Evolutionary conservation across 35 echinoderm and acorn worm genomes (phyloP), one percentile per base, ranked within the genome.

Genomic region (Ophiothrix spiculata): DNA sequence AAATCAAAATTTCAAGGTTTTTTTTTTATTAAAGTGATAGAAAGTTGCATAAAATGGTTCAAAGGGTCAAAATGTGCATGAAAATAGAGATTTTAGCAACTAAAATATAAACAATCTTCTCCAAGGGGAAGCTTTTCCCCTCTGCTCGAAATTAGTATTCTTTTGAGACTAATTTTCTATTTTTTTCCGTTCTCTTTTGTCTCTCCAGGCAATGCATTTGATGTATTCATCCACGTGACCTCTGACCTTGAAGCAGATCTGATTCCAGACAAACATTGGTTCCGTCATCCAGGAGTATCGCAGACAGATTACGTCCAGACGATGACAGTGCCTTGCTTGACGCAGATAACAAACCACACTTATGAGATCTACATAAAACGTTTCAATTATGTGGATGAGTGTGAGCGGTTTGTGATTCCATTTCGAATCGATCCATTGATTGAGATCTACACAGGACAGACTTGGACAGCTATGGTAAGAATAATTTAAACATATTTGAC

Each of bases 151-250:
- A n/a, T n/a, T n/a, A n/a, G n/a, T n/a, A n/a, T n/a, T n/a, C n/a
- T n/a, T n/a, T n/a, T n/a, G n/a, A n/a, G n/a, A n/a, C n/a, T n/a
- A n/a, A n/a, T n/a, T n/a, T n/a, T n/a, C n/a, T n/a, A n/a, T 35
- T 78, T 36, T 17, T 78, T n/a, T 42, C 16, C 14, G 17, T 34
- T 36, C 41, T 39, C 34, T 23, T 17, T 80, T 80, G 38, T 16
- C 69, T 45, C 77, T 37, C 31, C 87, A 94, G 92, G 92, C 38
- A 94, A 94, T 87, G 92, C 92, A 17, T 94, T 94, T 90, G 92
- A 94, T 49, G 82, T 94, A 23, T 80, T 90, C 82, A 87, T 94
- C 41, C 0, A 39, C 17, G 40, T 94, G 33, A 83, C 76, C 60
- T 90, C 87, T 45, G 82, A 77, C 35, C 87, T 94, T 1, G 29